Percentiles rank a stretch among this genome's conserved stretches.
These are phyloP conservation scores for Yponomeuta malinellus DNA, from an alignment of 2,888 invertebrate genomes.

Conservation along the genomic window DNA sequence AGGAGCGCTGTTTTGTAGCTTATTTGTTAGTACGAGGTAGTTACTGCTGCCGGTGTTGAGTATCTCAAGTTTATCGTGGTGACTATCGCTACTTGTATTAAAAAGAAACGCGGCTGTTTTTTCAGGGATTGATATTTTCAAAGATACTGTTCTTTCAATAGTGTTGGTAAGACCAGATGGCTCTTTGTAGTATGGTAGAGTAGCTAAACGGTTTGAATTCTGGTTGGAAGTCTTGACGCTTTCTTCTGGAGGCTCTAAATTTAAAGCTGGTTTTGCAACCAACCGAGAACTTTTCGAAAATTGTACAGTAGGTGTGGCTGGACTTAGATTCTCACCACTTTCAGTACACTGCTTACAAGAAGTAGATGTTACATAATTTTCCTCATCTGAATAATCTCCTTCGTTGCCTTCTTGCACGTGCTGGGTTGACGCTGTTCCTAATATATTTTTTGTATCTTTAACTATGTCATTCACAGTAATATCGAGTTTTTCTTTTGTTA, in stretches of 20 bases:
- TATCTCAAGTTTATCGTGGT: constrained; percentile 58
- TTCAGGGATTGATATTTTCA: constrained; percentile 67
- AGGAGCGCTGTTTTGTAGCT: constrained; percentile 32
- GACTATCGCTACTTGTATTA: constrained; percentile 43
- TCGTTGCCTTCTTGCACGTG: constrained; percentile 35
- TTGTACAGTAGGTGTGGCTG: constrained; percentile 31
- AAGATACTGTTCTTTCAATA: constrained; percentile 62
- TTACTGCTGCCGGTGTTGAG: constrained; percentile 65
- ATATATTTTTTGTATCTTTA: constrained; percentile 50
- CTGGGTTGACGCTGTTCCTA: constrained; percentile 41
- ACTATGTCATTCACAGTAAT: constrained; percentile 58
- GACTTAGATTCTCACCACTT: constrained; percentile 50
- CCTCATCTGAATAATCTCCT: constrained; percentile 33
- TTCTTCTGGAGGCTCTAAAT: constrained; percentile 51
- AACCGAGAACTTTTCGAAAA: constrained; percentile 41
- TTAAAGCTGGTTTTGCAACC: constrained; percentile 40
- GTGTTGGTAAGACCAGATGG: constrained; percentile 46
- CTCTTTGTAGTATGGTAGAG: constrained; percentile 55
- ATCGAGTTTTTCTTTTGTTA: constrained; percentile 62
- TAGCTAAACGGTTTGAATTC: constrained; percentile 44
- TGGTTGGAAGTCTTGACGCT: constrained; percentile 27
- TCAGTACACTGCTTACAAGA: constrained; percentile 24
- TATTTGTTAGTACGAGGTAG: constrained; percentile 58
- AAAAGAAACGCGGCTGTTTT: constrained; percentile 59
- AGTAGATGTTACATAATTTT: constrained; percentile 35